phyloP scores from a whole-genome alignment of 1,140 invertebrate species.

The Pentalonia nigronervosa region DNA sequence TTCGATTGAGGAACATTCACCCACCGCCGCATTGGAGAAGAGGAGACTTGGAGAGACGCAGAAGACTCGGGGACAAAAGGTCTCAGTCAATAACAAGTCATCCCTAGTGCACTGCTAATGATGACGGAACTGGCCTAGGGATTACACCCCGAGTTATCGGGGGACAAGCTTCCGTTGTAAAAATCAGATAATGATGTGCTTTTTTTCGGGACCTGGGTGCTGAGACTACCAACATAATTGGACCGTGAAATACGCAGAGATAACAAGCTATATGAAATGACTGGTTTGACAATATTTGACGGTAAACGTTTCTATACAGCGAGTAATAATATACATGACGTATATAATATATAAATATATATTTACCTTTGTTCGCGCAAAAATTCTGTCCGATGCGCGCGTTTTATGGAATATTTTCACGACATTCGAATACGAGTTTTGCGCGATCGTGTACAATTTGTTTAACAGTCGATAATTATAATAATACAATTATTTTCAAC shows the following conservation, averaged over 20 bases:
- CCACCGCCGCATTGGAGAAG: not conserved
- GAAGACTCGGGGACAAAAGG: not conserved
- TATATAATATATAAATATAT: too few relatives aligned
- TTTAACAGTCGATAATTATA: not conserved
- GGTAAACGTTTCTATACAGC: conserved; percentile 10
- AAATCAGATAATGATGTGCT: conserved; percentile 48
- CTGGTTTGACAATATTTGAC: conserved; percentile 32
- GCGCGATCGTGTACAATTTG: not conserved
- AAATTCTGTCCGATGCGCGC: not conserved
- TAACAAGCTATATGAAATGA: conserved; percentile 42
- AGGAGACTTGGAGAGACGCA: too few relatives aligned
- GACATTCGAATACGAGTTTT: not conserved
- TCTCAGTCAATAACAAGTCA: conserved; percentile 42
- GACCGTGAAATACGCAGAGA: conserved; percentile 36
- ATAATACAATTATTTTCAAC: not conserved
- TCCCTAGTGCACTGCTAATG: conserved; percentile 39
- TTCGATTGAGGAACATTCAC: not conserved
- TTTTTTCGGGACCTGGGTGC: not conserved
- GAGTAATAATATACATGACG: not conserved
- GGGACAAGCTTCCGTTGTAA: conserved; percentile 39
- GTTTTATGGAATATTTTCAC: not conserved
- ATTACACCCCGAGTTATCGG: conserved; percentile 41
- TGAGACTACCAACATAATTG: conserved; percentile 15
- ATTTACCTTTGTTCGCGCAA: too few relatives aligned
- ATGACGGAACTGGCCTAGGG: not conserved